Conservation (phyloP, 2,888 invertebrate genomes). For the Allophyes oxyacanthae region DNA sequence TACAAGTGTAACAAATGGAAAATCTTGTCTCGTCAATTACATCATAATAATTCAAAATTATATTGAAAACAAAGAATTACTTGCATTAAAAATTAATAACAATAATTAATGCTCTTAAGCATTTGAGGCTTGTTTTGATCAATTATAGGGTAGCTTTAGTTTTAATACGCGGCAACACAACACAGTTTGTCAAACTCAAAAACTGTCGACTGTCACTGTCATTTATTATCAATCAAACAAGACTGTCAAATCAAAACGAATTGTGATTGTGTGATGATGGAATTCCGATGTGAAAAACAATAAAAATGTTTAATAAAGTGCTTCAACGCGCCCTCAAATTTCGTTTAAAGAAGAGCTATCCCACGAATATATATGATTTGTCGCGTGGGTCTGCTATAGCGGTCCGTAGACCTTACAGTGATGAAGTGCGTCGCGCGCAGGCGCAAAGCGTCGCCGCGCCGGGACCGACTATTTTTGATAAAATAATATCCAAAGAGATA, state of each 20-base stretch:
- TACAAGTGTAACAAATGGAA: no score
- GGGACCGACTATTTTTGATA: constrained; percentile 92
- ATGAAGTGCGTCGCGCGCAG: constrained; percentile 82
- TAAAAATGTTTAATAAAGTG: constrained; percentile 85
- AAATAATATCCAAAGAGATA: constrained; percentile 93
- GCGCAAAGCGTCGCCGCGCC: constrained; percentile 73
- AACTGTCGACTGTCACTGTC: no score
- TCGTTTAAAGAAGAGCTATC: constrained; percentile 81
- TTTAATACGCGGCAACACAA: no score
- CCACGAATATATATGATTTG: constrained; percentile 84
- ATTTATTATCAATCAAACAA: constrained; percentile 20
- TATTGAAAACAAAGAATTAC: no score
- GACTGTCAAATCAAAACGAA: constrained; percentile 35
- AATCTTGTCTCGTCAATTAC: no score
- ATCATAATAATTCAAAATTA: no score
- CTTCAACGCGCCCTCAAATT: constrained; percentile 84
- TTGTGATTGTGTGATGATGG: constrained; percentile 51
- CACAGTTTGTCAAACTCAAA: no score
- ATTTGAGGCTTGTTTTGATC: no score
- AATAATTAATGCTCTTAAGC: no score
- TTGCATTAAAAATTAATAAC: no score
- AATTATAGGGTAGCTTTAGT: no score
- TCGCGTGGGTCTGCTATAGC: constrained; percentile 81
- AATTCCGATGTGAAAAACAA: constrained; percentile 52
- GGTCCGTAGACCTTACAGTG: constrained; percentile 78